These are phyloP conservation scores for Neomicropteryx cornuta DNA, from an alignment of 1,140 invertebrate genomes.

Conservation along the genomic window DNA sequence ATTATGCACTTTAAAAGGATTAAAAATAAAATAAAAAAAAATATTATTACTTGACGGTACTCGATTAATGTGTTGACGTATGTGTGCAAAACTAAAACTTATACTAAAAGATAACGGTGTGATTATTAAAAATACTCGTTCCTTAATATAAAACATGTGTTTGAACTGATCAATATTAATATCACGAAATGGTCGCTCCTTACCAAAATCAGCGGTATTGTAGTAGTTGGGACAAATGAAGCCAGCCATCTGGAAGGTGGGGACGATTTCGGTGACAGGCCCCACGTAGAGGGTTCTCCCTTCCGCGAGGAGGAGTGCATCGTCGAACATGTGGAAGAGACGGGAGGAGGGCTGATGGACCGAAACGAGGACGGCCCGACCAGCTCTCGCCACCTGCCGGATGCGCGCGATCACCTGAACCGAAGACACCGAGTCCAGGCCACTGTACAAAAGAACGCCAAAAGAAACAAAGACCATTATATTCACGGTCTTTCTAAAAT, in stretches of 20 bases:
- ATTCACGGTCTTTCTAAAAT: no score
- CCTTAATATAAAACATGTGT: no score
- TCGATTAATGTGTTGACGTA: no score
- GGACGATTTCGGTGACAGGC: conserved; percentile 38
- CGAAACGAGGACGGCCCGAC: conserved; percentile 71
- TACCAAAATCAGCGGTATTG: conserved; percentile 57
- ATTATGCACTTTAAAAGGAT: no score
- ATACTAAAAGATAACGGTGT: no score
- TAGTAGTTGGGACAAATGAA: conserved; percentile 53
- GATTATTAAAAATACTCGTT: no score
- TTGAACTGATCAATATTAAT: no score
- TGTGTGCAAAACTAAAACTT: no score
- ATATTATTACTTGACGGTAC: no score
- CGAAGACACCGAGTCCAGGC: conserved; percentile 63
- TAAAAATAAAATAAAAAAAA: no score
- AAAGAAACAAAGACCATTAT: no score
- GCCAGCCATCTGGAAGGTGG: conserved; percentile 36
- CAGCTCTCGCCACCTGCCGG: conserved; percentile 54
- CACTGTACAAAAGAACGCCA: conserved; percentile 45
- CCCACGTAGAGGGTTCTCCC: conserved; percentile 50
- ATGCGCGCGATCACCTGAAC: conserved; percentile 57
- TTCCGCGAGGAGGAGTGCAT: conserved; percentile 45
- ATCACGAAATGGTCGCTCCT: no score
- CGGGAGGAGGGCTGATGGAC: conserved; percentile 85
- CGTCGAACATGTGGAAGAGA: conserved; percentile 62